Conservation (phyloP, 1,140 invertebrate species). For the Eueides isabella region DNA sequence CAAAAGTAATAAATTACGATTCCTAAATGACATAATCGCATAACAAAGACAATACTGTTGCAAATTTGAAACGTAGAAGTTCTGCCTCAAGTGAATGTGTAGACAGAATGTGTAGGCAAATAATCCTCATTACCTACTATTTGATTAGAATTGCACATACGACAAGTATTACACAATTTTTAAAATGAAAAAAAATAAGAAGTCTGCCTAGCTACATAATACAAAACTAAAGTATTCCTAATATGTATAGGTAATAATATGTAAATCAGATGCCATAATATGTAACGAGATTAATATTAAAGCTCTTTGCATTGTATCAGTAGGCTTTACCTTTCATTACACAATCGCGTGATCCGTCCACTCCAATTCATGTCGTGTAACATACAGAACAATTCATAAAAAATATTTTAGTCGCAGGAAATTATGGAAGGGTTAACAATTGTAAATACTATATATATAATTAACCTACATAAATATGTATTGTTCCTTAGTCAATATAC, state of each 20-base stretch:
- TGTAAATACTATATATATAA: not conserved
- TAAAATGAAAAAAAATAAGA: no score
- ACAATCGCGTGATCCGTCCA: slow-evolving; percentile 39
- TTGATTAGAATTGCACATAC: no score
- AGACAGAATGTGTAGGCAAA: not conserved
- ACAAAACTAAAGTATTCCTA: no score
- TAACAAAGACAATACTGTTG: not conserved
- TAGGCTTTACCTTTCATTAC: slow-evolving; percentile 34
- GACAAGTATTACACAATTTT: no score
- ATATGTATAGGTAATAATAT: not conserved
- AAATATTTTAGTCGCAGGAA: not conserved
- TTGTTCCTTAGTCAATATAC: not conserved
- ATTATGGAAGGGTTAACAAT: not conserved
- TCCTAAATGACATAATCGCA: not conserved
- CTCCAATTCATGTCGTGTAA: slow-evolving; percentile 7
- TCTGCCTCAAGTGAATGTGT: not conserved
- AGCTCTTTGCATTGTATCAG: slow-evolving; percentile 14
- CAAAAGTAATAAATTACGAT: not conserved
- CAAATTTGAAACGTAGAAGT: not conserved
- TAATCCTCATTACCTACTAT: not conserved
- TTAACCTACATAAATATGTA: slow-evolving; percentile 8
- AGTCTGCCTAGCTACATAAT: no score
- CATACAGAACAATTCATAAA: slow-evolving; percentile 15
- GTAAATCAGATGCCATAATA: not conserved
- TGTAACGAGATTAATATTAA: slow-evolving; percentile 12